A percentile compares a stretch with the other conserved stretches of the same genome.
phyloP scores from a whole-genome alignment of 2,113 vertebrate genomes.

The Mustela lutreola region DNA sequence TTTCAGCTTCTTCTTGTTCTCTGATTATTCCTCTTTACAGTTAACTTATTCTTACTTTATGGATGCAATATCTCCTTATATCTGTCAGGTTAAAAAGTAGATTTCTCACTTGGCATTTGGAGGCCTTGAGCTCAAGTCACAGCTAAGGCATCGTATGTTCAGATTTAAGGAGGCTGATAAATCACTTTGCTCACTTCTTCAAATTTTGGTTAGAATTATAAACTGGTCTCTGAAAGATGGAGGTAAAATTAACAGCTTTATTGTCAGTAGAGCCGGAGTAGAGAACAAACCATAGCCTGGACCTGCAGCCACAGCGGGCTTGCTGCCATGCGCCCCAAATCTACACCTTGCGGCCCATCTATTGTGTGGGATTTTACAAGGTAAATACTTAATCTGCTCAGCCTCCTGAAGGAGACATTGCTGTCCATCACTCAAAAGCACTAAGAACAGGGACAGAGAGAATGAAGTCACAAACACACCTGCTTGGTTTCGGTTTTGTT shows the following conservation, averaged over 20 bases:
- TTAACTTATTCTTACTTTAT: conserved; percentile 29
- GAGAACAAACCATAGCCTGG: not conserved
- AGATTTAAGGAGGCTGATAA: not conserved
- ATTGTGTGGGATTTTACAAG: not conserved
- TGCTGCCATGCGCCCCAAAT: not conserved
- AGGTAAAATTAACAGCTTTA: not conserved
- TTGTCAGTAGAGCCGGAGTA: not conserved
- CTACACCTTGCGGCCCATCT: not conserved
- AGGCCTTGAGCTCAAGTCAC: not conserved
- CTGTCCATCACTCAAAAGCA: not conserved
- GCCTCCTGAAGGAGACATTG: not conserved
- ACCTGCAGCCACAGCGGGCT: not conserved
- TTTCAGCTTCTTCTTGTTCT: conserved; percentile 34
- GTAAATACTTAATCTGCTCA: not conserved
- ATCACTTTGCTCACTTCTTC: not conserved
- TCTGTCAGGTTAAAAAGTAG: not conserved
- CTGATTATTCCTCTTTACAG: not conserved
- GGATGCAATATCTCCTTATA: not conserved
- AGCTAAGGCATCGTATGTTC: not conserved
- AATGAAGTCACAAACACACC: not conserved
- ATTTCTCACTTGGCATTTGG: conserved; percentile 1
- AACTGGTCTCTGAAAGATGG: not conserved
- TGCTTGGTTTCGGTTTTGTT: not conserved
- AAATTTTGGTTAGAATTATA: conserved; percentile 10
- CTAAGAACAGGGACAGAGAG: not conserved